Conservation (phyloP, 2,797 vertebrate species). For the Syndactyla subalaris region DNA sequence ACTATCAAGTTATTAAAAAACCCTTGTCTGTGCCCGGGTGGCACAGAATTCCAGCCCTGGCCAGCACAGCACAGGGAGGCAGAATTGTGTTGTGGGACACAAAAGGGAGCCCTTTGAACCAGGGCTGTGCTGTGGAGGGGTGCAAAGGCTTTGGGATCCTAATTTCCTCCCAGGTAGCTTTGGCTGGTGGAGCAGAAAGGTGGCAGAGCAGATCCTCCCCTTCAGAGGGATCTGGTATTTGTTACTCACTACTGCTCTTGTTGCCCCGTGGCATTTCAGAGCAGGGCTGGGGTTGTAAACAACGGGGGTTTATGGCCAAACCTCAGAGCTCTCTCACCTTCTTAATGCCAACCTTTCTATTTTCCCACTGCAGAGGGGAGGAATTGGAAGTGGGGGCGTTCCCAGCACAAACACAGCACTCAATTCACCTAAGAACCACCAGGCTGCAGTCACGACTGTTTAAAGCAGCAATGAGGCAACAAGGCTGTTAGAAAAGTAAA, state of each 20-base stretch:
- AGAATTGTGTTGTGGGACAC: neutral
- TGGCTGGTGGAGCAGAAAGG: neutral
- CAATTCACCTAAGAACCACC: neutral
- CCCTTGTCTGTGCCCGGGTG: neutral
- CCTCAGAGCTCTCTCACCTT: neutral
- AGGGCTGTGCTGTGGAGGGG: neutral
- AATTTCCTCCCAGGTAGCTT: neutral
- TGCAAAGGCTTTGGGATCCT: neutral
- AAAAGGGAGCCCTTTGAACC: neutral
- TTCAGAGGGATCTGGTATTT: conserved; percentile 3
- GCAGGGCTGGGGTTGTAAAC: conserved; percentile 6
- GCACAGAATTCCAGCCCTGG: neutral
- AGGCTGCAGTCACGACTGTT: neutral
- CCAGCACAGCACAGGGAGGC: neutral
- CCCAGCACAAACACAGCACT: conserved; percentile 42
- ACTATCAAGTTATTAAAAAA: neutral
- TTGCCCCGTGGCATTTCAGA: conserved; percentile 44
- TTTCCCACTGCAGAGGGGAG: neutral
- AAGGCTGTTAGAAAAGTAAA: neutral
- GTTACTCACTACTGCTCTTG: conserved; percentile 36
- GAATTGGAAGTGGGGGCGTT: neutral
- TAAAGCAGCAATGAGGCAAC: neutral
- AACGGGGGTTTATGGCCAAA: conserved; percentile 3
- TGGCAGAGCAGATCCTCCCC: neutral
- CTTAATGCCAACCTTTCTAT: neutral